phyloP scores from a whole-genome alignment of 2,797 vertebrate species.

The Typhlichthys eigenmanni region DNA sequence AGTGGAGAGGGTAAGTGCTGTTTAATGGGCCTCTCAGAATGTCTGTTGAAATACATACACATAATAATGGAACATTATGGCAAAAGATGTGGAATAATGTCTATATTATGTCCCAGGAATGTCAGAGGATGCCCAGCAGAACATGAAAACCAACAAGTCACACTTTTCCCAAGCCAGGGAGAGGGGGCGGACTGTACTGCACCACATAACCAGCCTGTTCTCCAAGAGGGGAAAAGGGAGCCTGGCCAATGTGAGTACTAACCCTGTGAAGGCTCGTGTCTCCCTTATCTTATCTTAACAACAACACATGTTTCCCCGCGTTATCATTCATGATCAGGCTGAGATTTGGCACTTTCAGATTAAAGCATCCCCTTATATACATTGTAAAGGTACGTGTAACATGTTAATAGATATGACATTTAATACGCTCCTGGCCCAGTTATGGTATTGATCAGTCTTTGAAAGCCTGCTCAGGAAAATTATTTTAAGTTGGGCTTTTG shows the following conservation, averaged over 20 bases:
- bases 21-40: too few species aligned
- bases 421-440: neutral
- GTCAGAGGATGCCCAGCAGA: conserved; percentile 71
- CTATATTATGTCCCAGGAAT: conserved; percentile 29
- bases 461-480: neutral
- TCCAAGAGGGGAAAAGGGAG: conserved; percentile 76
- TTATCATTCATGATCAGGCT: neutral
- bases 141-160: conserved; percentile 69
- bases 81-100: neutral
- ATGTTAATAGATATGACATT: conserved; percentile 7
- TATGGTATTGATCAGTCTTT: neutral
- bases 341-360: neutral
- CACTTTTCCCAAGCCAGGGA: conserved; percentile 76
- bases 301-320: neutral
- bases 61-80: neutral
- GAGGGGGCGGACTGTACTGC: conserved; percentile 79
- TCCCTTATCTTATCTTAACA: neutral
- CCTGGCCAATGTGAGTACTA: conserved; percentile 82
- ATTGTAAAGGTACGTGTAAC: neutral
- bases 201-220: conserved; percentile 82
- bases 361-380: neutral
- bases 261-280: neutral
- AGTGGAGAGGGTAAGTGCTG: conserved; percentile 78
- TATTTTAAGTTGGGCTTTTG: neutral
- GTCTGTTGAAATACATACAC: neutral